Evolutionary conservation across 1,140 invertebrate genomes (phyloP).

Genomic region (Drosophila guanche): DNA sequence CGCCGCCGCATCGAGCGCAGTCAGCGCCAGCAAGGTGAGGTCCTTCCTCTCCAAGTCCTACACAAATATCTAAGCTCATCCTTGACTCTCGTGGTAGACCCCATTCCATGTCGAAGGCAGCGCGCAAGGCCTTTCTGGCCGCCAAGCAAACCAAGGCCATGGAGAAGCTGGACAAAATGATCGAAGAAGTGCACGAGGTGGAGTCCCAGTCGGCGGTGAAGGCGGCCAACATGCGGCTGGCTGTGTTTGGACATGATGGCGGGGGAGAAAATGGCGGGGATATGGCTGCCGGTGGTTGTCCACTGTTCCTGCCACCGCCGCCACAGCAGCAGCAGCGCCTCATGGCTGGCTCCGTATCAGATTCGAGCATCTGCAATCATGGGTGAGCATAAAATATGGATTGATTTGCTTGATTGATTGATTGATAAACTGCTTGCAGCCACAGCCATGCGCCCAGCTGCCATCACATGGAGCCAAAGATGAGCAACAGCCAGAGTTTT

Average conservation of each 20-base stretch:
- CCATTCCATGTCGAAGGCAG: slow-evolving; percentile 78
- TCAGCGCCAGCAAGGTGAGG: slow-evolving; percentile 69
- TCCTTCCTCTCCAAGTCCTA: neutral
- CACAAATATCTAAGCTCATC: too few relatives aligned
- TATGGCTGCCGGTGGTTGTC: slow-evolving; percentile 66
- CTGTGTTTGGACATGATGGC: slow-evolving; percentile 55
- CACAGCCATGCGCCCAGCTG: slow-evolving; percentile 71
- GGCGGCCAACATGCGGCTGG: slow-evolving; percentile 54
- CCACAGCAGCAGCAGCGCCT: slow-evolving; percentile 40
- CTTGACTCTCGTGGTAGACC: slow-evolving; percentile 28
- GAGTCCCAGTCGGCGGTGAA: slow-evolving; percentile 67
- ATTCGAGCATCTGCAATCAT: slow-evolving; percentile 78
- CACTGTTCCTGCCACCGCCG: slow-evolving; percentile 73
- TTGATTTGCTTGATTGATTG: neutral
- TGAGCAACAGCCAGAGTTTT: slow-evolving; percentile 80
- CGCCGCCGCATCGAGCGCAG: slow-evolving; percentile 63
- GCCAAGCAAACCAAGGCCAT: slow-evolving; percentile 82
- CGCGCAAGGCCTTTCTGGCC: slow-evolving; percentile 76
- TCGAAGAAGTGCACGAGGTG: slow-evolving; percentile 79
- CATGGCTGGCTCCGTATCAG: slow-evolving; percentile 76
- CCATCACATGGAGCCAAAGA: slow-evolving; percentile 69
- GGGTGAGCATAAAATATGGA: slow-evolving; percentile 71
- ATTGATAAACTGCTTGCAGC: slow-evolving; percentile 7
- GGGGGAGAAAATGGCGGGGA: slow-evolving; percentile 36
- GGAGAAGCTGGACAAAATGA: slow-evolving; percentile 83